A percentile compares a stretch with the other conserved stretches of the same genome.
phyloP scores from a whole-genome alignment of 1,140 invertebrate genomes.

The Dendrolimus punctatus region DNA sequence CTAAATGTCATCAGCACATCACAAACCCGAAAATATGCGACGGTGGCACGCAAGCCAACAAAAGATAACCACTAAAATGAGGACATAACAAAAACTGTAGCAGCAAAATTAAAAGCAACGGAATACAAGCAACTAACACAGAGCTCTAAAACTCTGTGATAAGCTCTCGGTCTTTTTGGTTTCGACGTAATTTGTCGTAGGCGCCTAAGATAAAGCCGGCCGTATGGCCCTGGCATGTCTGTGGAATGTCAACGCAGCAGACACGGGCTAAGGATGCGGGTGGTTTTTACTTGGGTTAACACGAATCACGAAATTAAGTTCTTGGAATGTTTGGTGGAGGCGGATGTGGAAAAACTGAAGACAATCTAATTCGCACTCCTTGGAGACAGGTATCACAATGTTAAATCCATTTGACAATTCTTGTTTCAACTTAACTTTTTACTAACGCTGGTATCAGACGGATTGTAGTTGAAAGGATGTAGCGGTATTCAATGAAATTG shows the following conservation, averaged over 20 bases:
- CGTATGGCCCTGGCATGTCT: conserved; percentile 37
- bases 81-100: conserved; percentile 56
- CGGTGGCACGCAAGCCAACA: conserved; percentile 46
- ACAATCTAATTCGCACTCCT: too few species aligned
- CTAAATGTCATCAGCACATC: too few species aligned
- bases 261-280: conserved; percentile 15
- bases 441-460: too few species aligned
- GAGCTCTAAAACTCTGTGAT: conserved; percentile 54
- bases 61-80: conserved; percentile 60
- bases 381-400: too few species aligned
- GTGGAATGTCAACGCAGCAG: conserved; percentile 33
- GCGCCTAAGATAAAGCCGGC: conserved; percentile 63
- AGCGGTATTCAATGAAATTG: too few species aligned
- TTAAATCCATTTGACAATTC: too few species aligned
- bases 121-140: conserved; percentile 59
- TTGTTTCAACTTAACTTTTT: too few species aligned
- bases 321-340: conserved; percentile 4
- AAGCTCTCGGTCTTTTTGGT: conserved; percentile 52
- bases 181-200: conserved; percentile 65
- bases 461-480: too few species aligned
- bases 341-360: too few species aligned
- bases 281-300: conserved; percentile 15
- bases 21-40: conserved; percentile 37
- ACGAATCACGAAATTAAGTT: conserved; percentile 16
- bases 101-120: conserved; percentile 65